Base-by-base conservation (phyloP, 1,140 invertebrate genomes). In the Rhagoletis pomonella region DNA sequence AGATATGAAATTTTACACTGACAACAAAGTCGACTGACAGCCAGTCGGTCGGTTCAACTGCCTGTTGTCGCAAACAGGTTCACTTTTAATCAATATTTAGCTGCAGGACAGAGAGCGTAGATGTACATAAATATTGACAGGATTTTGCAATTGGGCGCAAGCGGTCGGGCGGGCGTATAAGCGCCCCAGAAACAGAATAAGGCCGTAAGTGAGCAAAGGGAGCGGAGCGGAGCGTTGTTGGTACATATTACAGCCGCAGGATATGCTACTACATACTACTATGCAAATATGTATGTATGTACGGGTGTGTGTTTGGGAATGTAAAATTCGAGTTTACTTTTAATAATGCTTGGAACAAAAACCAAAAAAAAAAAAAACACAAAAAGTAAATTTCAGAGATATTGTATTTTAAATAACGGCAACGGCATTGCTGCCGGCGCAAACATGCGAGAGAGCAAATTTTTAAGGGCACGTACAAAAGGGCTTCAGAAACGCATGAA, bases 11-110 rank as follows among this genome's bases (percentile, higher is more conserved):
- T 81, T 55, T 50, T n/a, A 19, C n/a, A 81, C 47, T 50, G 73
- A 29, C 14, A 47, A 29, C 14, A 55, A 55, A 55, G 10, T 10
- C 1, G 50, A 81, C 47, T 50, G 73, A 1, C 14, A n/a, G 47
- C 55, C 73, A 81, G 73, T 81, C 73, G 55, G 19, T 81, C 73
- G 55, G 19, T 29, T n/a, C 47, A 50, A 14, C 73, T 14, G 47
- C n/a, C 12, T 42, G 14, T 77, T 77, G 39, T 77, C n/a, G 69
- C 69, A 77, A 77, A 77, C 42, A 77, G 29, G 69, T 77, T 77
- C 47, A 81, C 47, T 55, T 81, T 81, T 81, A 81, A 81, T 81
- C 73, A 81, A 81, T 81, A 81, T 81, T 81, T 55, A 81, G 73
- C 73, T 81, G 2, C 47, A 81, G 73, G 73, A 10, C 10, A 0